Conservation (phyloP, 2,888 invertebrate genomes). For the Drosophila helvetica region DNA sequence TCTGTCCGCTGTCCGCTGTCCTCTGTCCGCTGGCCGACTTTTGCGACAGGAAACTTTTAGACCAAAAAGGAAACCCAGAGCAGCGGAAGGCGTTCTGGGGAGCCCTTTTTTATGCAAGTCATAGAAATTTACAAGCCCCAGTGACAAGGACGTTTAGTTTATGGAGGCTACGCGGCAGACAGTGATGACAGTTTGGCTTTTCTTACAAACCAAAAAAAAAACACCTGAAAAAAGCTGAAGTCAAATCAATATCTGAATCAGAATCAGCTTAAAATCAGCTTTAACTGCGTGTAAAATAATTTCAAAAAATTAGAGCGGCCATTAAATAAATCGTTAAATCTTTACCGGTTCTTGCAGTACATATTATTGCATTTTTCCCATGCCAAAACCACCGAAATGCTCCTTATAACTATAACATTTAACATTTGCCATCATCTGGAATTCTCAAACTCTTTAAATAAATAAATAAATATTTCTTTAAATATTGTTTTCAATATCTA, state of each 20-base stretch:
- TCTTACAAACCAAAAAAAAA: too few relatives aligned
- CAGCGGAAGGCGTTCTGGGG: conserved; percentile 72
- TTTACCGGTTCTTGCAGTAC: too few relatives aligned
- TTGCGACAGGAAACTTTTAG: conserved; percentile 72
- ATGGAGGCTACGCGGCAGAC: conserved; percentile 47
- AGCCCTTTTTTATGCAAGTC: conserved; percentile 78
- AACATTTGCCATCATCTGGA: too few relatives aligned
- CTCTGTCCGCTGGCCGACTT: conserved; percentile 38
- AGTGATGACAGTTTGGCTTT: conserved; percentile 45
- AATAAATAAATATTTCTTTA: not conserved
- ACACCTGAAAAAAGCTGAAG: not conserved
- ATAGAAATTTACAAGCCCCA: conserved; percentile 79
- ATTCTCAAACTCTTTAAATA: too few relatives aligned
- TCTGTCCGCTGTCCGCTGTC: conserved; percentile 30
- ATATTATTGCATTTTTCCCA: too few relatives aligned
- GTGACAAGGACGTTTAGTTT: conserved; percentile 73
- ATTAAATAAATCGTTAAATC: too few relatives aligned
- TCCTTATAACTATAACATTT: too few relatives aligned
- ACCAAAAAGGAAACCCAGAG: conserved; percentile 76
- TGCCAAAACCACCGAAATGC: too few relatives aligned
- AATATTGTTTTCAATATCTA: too few relatives aligned
- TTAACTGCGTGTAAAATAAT: not conserved
- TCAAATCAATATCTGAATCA: not conserved
- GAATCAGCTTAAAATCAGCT: not conserved
- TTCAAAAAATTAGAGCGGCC: too few relatives aligned